These are phyloP conservation scores for Erpornis zantholeuca DNA, from an alignment of 2,113 vertebrate genomes.

Conservation along the genomic window DNA sequence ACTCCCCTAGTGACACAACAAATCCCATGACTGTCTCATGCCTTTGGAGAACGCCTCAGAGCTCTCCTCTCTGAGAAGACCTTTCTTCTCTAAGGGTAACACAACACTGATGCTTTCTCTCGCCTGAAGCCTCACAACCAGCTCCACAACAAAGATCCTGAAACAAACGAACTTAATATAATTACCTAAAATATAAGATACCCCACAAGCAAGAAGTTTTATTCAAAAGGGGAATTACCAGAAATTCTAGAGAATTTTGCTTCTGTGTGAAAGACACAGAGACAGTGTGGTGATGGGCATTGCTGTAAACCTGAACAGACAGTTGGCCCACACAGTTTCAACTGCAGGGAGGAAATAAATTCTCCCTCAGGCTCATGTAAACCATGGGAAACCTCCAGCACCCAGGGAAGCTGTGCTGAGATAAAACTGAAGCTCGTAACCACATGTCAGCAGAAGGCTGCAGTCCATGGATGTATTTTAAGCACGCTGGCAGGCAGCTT, in stretches of 20 bases:
- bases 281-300: neutral
- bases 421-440: neutral
- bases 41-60: neutral
- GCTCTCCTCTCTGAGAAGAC: neutral
- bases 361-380: neutral
- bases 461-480: neutral
- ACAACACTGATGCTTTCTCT: neutral
- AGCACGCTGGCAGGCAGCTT: neutral
- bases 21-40: neutral
- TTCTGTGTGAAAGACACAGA: neutral
- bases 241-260: neutral
- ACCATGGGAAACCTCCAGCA: slow-evolving; percentile 18
- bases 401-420: neutral
- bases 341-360: neutral
- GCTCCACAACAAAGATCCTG: neutral
- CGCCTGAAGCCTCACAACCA: neutral
- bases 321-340: neutral
- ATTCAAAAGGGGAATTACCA: neutral
- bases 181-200: neutral
- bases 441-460: neutral
- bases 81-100: neutral
- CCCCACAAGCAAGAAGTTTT: neutral
- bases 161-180: neutral
- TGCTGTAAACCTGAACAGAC: neutral
- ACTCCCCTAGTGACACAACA: neutral